Percentiles rank a stretch among this genome's conserved stretches.
These are phyloP conservation scores for Neria commutata DNA, from an alignment of 2,888 invertebrate genomes.

Conservation along the genomic window DNA sequence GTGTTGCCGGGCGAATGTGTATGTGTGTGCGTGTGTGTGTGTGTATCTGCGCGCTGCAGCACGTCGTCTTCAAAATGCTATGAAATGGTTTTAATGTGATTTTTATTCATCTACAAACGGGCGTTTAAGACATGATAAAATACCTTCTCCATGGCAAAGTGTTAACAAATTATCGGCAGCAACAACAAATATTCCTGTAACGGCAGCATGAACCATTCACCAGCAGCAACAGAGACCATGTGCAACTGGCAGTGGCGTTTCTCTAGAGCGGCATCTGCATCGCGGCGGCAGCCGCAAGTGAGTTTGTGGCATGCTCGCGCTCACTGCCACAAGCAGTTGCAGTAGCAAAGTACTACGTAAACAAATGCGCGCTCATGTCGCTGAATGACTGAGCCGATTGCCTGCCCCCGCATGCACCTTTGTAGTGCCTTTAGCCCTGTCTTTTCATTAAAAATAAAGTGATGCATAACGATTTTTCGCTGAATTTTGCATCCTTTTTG, in stretches of 20 bases:
- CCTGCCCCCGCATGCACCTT: neutral
- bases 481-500: neutral
- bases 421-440: too few relatives aligned
- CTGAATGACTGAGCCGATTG: neutral
- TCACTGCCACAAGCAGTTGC: neutral
- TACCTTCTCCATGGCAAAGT: neutral
- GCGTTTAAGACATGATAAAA: conserved; percentile 1
- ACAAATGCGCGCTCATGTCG: conserved; percentile 1
- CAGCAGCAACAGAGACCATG: neutral
- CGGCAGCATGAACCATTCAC: neutral
- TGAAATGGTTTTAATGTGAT: conserved; percentile 44
- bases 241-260: neutral
- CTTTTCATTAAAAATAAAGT: too few relatives aligned
- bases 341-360: neutral
- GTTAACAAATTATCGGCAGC: neutral
- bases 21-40: neutral
- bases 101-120: conserved; percentile 19
- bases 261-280: neutral
- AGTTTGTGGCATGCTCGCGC: neutral
- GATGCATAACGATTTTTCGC: neutral
- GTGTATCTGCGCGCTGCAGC: conserved; percentile 27
- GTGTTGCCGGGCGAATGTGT: neutral
- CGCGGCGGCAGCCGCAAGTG: neutral
- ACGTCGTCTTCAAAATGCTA: conserved; percentile 43
- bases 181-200: neutral